Evolutionary conservation across 1,140 invertebrate genomes (phyloP), one percentile per base, ranked within the genome.

Genomic region (Pteromalus puparum): DNA sequence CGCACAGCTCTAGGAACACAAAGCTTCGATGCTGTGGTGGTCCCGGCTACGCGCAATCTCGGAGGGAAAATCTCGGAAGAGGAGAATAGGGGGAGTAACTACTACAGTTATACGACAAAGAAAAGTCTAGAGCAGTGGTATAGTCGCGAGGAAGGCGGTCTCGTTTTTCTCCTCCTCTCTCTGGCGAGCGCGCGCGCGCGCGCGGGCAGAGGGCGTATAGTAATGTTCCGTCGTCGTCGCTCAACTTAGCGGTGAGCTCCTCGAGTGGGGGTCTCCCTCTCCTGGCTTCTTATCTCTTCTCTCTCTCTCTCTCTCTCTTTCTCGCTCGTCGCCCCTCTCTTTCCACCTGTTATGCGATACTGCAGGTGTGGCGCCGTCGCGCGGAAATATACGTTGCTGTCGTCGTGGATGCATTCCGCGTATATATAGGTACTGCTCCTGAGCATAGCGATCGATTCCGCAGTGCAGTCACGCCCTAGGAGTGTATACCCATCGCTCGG

Each of bases 111-210:
- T 34, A 5, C 53, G 21, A 61, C 18, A 61, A 61, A 61, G 53
- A 61, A 61, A 61, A 61, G 53, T n/a, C 15, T 61, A 87, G 83
- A 46, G 72, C 38, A 48, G 85, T 86, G 85, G 88, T 5, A 5
- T 88, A 89, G 38, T 42, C 38, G 53, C 88, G 88, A 91, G 90
- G 90, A 92, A 90, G 91, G 91, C 91, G 92, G 90, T 91, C 92
- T 92, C 87, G 88, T 88, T 87, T 90, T 90, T 90, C 90, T 91
- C 91, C 91, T 91, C 91, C 91, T 91, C 90, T 90, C 88, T 87
- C 86, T 83, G 2, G 48, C 18, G 48, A 18, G 6, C 53, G 53
- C 53, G 53, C 5, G 53, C 15, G 15, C 53, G 24, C 48, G 61
- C 65, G 48, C 42, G 12, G 87, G 86, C 87, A 85, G 90, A 91